phyloP scores from a whole-genome alignment of 37 sponge, comb jelly and placozoan genomes.

The Bolinopsis microptera region DNA sequence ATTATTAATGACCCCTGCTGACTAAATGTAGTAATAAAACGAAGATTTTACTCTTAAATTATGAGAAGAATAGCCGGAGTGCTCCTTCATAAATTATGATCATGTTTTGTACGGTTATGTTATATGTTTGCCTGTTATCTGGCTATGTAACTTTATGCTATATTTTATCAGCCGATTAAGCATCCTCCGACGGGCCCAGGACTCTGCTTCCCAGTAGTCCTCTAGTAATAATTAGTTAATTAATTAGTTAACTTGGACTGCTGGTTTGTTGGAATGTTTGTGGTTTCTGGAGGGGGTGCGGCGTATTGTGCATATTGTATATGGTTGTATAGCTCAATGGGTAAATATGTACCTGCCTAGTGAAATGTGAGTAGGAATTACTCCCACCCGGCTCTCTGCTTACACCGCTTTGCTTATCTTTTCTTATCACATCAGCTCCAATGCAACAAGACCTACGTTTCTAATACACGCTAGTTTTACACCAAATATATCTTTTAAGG shows the following conservation, averaged over 20 bases:
- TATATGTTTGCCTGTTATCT: conserved; percentile 46
- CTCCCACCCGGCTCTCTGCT: not conserved
- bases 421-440: too few species aligned
- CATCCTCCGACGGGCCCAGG: not conserved
- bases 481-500: too few species aligned
- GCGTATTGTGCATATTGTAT: conserved; percentile 45
- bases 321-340: conserved; percentile 42
- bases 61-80: not conserved
- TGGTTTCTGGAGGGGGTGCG: not conserved
- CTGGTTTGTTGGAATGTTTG: not conserved
- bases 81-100: not conserved
- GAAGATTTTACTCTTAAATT: not conserved
- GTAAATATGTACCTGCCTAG: not conserved
- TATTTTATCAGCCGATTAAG: not conserved
- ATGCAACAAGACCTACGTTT: too few species aligned
- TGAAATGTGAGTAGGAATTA: not conserved
- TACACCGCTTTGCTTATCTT: not conserved
- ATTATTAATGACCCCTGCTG: too few species aligned
- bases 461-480: too few species aligned
- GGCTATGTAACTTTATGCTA: conserved; percentile 44
- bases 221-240: not conserved
- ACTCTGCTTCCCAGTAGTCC: not conserved
- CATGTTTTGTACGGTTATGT: not conserved
- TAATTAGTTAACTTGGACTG: too few species aligned
- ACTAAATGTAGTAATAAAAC: too few species aligned